Evolutionary conservation across 2,113 vertebrate genomes (phyloP).

Genomic region (Lipophrys pholis): DNA sequence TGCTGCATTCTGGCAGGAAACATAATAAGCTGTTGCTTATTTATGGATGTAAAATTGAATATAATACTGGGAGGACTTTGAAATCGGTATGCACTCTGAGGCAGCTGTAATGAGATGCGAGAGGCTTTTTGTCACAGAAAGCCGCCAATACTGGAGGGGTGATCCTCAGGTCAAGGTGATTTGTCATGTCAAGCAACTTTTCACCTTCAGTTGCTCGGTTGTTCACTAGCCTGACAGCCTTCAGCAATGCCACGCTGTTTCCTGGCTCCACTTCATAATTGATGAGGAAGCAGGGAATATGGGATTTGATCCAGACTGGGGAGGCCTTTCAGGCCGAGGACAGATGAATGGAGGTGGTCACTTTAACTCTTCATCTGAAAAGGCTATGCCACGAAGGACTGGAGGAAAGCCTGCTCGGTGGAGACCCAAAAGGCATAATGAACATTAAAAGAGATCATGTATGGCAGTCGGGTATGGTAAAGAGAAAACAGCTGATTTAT

Average conservation of each 20-base stretch:
- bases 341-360: conserved; percentile 42
- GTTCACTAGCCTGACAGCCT: conserved; percentile 62
- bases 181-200: conserved; percentile 69
- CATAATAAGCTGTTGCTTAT: neutral
- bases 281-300: conserved; percentile 65
- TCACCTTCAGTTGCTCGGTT: conserved; percentile 37
- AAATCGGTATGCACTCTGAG: neutral
- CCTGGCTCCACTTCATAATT: conserved; percentile 75
- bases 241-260: conserved; percentile 59
- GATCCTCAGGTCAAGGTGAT: conserved; percentile 70
- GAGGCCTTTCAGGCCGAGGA: conserved; percentile 32
- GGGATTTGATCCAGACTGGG: conserved; percentile 68
- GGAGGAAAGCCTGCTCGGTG: conserved; percentile 9
- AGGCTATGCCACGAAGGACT: neutral
- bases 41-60: conserved; percentile 7
- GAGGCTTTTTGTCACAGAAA: conserved; percentile 28
- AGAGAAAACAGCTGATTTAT: conserved; percentile 10
- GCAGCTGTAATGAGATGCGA: conserved; percentile 10
- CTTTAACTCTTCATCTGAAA: conserved; percentile 40
- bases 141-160: conserved; percentile 11
- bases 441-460: conserved; percentile 34
- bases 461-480: neutral
- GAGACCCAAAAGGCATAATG: conserved; percentile 22
- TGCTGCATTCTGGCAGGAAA: neutral
- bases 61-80: neutral